Conservation (phyloP, 2,797 vertebrate species). For the Nothura maculosa region DNA sequence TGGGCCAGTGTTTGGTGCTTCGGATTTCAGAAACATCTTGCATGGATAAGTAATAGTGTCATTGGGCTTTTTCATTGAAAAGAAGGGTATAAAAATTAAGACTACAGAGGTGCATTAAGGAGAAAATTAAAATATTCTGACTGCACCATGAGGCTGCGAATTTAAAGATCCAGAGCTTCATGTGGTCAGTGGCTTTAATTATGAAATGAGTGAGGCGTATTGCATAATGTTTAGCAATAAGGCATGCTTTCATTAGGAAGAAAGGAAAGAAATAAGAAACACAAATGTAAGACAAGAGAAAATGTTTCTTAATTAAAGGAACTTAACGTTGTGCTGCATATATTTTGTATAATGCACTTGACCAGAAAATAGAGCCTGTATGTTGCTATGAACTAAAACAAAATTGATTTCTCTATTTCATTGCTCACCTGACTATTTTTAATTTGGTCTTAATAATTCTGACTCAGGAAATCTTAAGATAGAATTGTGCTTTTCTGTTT, state of each 20-base stretch:
- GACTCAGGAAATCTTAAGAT: slow-evolving; percentile 78
- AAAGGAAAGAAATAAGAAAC: neutral
- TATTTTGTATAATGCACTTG: neutral
- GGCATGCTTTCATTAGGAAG: neutral
- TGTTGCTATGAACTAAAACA: neutral
- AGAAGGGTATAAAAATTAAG: neutral
- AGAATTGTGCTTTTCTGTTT: slow-evolving; percentile 65
- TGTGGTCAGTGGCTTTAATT: slow-evolving; percentile 25
- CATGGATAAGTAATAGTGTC: neutral
- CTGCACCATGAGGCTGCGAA: neutral
- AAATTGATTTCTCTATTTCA: neutral
- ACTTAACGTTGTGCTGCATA: neutral
- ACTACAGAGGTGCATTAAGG: neutral
- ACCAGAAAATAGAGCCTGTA: neutral
- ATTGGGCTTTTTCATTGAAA: neutral
- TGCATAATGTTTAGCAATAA: neutral
- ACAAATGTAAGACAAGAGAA: neutral
- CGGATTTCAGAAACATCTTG: neutral
- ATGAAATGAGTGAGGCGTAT: neutral
- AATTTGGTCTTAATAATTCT: slow-evolving; percentile 72
- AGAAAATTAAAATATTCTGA: slow-evolving; percentile 4
- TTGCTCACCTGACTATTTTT: slow-evolving; percentile 67
- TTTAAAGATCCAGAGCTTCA: slow-evolving; percentile 29
- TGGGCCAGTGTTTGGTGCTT: neutral
- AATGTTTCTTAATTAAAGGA: neutral